These are phyloP conservation scores for Peromyscus maniculatus DNA, from an alignment of 2,113 vertebrate species.

Conservation along the genomic window DNA sequence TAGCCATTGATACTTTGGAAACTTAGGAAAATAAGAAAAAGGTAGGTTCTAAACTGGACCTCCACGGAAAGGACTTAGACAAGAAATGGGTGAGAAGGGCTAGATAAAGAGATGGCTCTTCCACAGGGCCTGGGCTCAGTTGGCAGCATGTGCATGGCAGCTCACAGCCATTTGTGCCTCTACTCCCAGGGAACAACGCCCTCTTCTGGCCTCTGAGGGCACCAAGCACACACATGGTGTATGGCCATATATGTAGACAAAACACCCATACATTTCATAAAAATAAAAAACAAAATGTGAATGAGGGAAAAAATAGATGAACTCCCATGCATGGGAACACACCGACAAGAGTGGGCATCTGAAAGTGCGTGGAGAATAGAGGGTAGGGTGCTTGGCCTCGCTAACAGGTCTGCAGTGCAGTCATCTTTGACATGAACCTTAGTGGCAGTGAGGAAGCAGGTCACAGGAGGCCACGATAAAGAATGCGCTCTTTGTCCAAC, in stretches of 20 bases:
- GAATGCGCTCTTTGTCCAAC: slow-evolving; percentile 52
- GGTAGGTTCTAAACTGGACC: neutral
- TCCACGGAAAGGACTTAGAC: neutral
- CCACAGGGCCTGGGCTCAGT: neutral
- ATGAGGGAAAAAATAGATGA: neutral
- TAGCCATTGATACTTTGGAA: neutral
- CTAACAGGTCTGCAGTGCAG: neutral
- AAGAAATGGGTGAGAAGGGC: neutral
- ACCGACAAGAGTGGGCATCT: neutral
- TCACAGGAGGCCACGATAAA: neutral
- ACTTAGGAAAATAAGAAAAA: slow-evolving; percentile 16
- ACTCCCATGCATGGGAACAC: neutral
- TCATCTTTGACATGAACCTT: neutral
- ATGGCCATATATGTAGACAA: neutral
- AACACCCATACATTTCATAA: neutral
- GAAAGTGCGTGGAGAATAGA: fast-evolving
- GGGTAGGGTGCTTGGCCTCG: neutral
- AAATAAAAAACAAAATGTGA: neutral
- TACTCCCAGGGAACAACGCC: neutral
- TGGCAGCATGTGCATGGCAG: neutral
- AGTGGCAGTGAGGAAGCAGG: slow-evolving; percentile 35
- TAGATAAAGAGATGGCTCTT: neutral
- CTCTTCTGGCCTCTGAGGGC: neutral
- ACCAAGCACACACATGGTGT: neutral
- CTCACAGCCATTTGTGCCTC: neutral